A percentile compares a stretch with the other conserved stretches of the same genome.
Conservation (phyloP, 2,797 vertebrate genomes). For the Bradypodion pumilum region DNA sequence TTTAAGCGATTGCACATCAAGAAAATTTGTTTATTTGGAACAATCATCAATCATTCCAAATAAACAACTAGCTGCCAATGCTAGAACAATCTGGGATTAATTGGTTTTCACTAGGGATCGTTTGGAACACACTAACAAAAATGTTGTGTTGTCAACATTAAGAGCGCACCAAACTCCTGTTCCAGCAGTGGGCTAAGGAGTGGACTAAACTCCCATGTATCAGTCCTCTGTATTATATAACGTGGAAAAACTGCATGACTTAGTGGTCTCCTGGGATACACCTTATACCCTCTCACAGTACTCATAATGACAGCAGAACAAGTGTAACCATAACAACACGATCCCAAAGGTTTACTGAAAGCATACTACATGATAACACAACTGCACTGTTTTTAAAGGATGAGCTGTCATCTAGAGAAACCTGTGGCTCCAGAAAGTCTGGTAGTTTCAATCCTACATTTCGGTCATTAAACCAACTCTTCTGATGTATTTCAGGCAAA, state of each 20-base stretch:
- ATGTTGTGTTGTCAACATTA: too few species aligned
- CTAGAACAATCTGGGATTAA: too few species aligned
- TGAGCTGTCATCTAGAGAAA: not conserved
- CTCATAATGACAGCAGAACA: not conserved
- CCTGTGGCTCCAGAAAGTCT: conserved; percentile 21
- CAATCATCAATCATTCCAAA: too few species aligned
- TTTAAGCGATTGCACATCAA: too few species aligned
- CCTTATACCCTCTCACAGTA: not conserved
- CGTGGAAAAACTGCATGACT: not conserved
- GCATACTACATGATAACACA: not conserved
- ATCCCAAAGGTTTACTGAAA: not conserved
- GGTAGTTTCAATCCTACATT: not conserved
- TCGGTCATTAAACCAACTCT: conserved; percentile 4
- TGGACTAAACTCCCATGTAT: too few species aligned
- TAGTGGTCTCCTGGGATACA: not conserved
- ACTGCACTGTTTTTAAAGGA: conserved; percentile 1
- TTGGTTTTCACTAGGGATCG: too few species aligned
- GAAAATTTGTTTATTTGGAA: too few species aligned
- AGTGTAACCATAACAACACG: not conserved
- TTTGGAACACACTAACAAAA: too few species aligned
- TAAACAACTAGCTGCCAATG: too few species aligned
- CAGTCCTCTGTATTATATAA: too few species aligned
- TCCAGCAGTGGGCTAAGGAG: too few species aligned
- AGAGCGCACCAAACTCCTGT: too few species aligned
- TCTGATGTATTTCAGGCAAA: not conserved